A percentile compares a stretch with the other conserved stretches of the same genome.
phyloP scores from a whole-genome alignment of 2,113 vertebrate species.

The Ictidomys tridecemlineatus region DNA sequence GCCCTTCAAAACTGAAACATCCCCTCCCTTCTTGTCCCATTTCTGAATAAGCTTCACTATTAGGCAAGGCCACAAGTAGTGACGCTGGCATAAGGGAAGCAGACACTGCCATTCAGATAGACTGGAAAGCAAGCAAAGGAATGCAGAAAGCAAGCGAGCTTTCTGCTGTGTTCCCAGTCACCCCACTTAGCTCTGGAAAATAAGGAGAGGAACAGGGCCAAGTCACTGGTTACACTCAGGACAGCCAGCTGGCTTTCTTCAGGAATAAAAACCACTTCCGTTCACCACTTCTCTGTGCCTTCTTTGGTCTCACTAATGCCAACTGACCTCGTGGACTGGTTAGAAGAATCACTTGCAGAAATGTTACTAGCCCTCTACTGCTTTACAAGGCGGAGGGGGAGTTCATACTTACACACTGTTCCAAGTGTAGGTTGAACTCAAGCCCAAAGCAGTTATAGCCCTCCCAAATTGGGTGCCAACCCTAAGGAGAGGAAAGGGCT shows the following conservation, averaged over 20 bases:
- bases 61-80: not conserved
- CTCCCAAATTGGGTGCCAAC: not conserved
- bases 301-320: slow-evolving; percentile 6
- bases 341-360: slow-evolving; percentile 1
- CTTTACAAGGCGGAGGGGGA: not conserved
- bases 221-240: slow-evolving; percentile 52
- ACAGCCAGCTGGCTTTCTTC: slow-evolving; percentile 70
- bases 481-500: not conserved
- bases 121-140: slow-evolving; percentile 14
- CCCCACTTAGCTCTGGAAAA: slow-evolving; percentile 63
- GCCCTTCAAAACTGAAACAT: not conserved
- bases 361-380: not conserved
- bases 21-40: not conserved
- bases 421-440: not conserved
- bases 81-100: not conserved
- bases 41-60: slow-evolving; percentile 58
- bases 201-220: slow-evolving; percentile 63
- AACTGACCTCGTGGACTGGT: not conserved
- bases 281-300: not conserved
- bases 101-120: slow-evolving; percentile 1
- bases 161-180: slow-evolving; percentile 55
- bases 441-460: not conserved
- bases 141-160: slow-evolving; percentile 31
- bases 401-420: not conserved
- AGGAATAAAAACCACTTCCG: slow-evolving; percentile 55